Conservation (phyloP, 92 coral and sea anemone species). For the Phenganax subtilis region DNA sequence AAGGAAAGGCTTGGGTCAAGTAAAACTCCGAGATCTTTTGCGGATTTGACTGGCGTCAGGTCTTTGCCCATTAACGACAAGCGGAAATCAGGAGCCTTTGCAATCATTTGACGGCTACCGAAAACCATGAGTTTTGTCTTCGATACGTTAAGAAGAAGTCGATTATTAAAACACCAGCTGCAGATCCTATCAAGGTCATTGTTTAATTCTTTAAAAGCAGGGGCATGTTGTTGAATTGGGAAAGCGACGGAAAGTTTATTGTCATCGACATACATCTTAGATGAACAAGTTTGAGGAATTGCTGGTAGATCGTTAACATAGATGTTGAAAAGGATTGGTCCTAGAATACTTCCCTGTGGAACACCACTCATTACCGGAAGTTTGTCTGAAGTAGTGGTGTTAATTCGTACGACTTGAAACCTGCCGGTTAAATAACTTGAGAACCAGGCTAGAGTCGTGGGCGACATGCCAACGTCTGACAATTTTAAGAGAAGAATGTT, state of each 20-base stretch:
- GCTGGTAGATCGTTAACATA: conserved; percentile 29
- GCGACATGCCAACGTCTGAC: no score
- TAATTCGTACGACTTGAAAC: no score
- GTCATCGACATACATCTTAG: conserved; percentile 10
- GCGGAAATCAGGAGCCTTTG: conserved; percentile 18
- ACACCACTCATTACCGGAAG: conserved; percentile 18
- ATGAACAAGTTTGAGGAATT: neutral
- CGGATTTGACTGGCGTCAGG: conserved; percentile 23
- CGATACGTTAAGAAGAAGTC: conserved; percentile 31
- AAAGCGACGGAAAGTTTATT: conserved; percentile 9
- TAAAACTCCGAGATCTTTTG: conserved; percentile 39
- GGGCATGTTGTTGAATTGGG: neutral
- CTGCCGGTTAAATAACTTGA: neutral
- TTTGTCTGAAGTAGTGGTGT: no score
- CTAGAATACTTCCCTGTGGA: conserved; percentile 35
- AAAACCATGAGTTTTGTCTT: conserved; percentile 42
- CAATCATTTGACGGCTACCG: no score
- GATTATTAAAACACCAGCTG: conserved; percentile 39
- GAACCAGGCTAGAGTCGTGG: no score
- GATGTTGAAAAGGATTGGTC: conserved; percentile 27
- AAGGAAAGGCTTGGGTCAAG: conserved; percentile 32
- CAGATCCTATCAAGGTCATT: conserved; percentile 35
- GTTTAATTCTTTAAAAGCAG: conserved; percentile 9
- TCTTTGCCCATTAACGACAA: conserved; percentile 42
- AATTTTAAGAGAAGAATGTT: no score